These are phyloP conservation scores for Thera britannica DNA, from an alignment of 2,888 invertebrate genomes.

Conservation along the genomic window DNA sequence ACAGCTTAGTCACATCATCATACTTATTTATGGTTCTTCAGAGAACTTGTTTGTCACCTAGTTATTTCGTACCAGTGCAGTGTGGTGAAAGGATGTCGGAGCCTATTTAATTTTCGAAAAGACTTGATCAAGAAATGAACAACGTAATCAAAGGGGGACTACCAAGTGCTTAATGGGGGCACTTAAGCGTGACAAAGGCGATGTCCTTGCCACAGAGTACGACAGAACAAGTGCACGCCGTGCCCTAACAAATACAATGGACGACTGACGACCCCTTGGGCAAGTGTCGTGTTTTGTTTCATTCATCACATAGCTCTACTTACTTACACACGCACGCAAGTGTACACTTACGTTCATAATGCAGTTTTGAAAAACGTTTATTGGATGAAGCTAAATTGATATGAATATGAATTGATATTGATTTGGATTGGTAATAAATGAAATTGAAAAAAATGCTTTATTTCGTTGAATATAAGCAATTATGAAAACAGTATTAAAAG, in stretches of 20 bases:
- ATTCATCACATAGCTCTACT: constrained; percentile 8
- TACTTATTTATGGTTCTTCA: too few species aligned
- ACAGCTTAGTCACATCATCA: too few species aligned
- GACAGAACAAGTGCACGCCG: not conserved
- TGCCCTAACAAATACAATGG: constrained; percentile 12
- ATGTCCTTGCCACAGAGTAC: constrained; percentile 16
- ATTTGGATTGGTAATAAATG: too few species aligned
- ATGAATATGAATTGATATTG: too few species aligned
- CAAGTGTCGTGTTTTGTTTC: constrained; percentile 14
- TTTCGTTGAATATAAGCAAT: too few species aligned
- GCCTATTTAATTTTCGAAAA: too few species aligned
- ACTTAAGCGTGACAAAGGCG: constrained; percentile 35
- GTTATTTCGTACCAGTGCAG: too few species aligned
- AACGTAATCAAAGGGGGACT: constrained; percentile 18
- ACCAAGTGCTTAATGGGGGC: constrained; percentile 30
- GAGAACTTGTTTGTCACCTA: too few species aligned
- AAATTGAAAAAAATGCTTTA: too few species aligned
- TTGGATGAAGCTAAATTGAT: not conserved
- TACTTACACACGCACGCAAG: not conserved
- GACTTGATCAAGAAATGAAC: not conserved
- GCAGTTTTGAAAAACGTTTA: not conserved
- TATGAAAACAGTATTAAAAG: too few species aligned
- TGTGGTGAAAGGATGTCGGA: too few species aligned
- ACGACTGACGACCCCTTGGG: constrained; percentile 7
- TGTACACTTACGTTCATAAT: not conserved